Conservation (phyloP, 2,888 invertebrate genomes). For the Leptura quadrifasciata region DNA sequence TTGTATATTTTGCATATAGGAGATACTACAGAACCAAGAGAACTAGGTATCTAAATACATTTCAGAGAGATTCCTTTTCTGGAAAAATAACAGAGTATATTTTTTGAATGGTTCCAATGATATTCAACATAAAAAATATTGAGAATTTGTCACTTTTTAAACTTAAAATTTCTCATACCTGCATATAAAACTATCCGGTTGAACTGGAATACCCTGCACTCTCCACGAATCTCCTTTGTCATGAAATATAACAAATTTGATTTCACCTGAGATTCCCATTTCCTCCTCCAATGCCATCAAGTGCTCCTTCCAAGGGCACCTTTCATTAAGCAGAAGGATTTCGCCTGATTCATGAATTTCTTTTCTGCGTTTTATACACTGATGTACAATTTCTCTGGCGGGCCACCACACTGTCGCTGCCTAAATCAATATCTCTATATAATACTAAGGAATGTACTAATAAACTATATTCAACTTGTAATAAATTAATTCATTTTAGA, state of each 20-base stretch:
- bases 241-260: slow-evolving; percentile 85
- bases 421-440: slow-evolving; percentile 68
- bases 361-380: slow-evolving; percentile 82
- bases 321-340: slow-evolving; percentile 83
- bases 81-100: no score
- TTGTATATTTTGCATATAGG: no score
- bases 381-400: slow-evolving; percentile 85
- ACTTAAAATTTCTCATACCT: slow-evolving; percentile 73
- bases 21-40: no score
- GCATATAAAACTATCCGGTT: slow-evolving; percentile 82
- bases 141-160: background rate
- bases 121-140: no score
- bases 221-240: slow-evolving; percentile 84
- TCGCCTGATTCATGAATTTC: slow-evolving; percentile 85
- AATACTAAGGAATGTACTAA: background rate
- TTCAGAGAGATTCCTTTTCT: no score
- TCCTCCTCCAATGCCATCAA: slow-evolving; percentile 88
- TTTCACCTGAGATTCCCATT: slow-evolving; percentile 77
- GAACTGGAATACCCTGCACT: slow-evolving; percentile 88
- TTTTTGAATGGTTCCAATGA: no score
- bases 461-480: no score
- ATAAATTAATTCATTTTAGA: no score
- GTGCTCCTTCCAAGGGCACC: slow-evolving; percentile 95
- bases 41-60: no score
- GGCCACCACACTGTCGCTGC: slow-evolving; percentile 88